Percentiles rank a stretch among this genome's conserved stretches.
phyloP scores from a whole-genome alignment of 2,797 vertebrate genomes.

The Acanthopagrus latus region DNA sequence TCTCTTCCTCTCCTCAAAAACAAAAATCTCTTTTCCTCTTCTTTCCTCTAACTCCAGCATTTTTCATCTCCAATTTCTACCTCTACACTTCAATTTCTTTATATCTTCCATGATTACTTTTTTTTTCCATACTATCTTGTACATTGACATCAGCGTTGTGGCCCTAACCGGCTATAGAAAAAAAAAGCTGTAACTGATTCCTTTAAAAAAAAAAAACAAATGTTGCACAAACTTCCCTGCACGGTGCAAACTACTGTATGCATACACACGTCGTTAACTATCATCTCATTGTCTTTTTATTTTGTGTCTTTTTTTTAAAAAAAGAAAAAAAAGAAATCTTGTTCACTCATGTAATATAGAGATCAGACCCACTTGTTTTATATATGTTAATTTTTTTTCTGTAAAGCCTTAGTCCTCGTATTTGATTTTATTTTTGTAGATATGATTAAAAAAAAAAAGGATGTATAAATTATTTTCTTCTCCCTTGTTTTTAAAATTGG shows the following conservation, averaged over 20 bases:
- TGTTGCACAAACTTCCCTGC: slow-evolving; percentile 81
- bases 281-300: slow-evolving; percentile 71
- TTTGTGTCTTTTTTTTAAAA: slow-evolving; percentile 37
- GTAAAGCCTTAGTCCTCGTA: slow-evolving; percentile 85
- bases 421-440: slow-evolving; percentile 90
- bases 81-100: slow-evolving; percentile 63
- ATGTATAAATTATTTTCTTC: slow-evolving; percentile 88
- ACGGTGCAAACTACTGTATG: slow-evolving; percentile 87
- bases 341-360: slow-evolving; percentile 85
- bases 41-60: slow-evolving; percentile 33
- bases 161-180: slow-evolving; percentile 36
- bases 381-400: slow-evolving; percentile 76
- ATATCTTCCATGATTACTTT: slow-evolving; percentile 33
- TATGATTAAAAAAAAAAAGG: slow-evolving; percentile 73
- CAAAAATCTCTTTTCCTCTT: slow-evolving; percentile 1
- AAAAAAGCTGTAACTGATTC: slow-evolving; percentile 53
- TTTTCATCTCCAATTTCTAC: slow-evolving; percentile 68
- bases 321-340: slow-evolving; percentile 39
- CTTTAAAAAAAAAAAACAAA: slow-evolving; percentile 6
- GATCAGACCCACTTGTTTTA: slow-evolving; percentile 82
- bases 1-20: slow-evolving; percentile 1
- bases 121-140: slow-evolving; percentile 42
- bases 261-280: slow-evolving; percentile 74
- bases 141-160: slow-evolving; percentile 42
- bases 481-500: slow-evolving; percentile 81